Evolutionary conservation across 2,113 vertebrate species (phyloP).

Genomic region (Ophiodon elongatus): DNA sequence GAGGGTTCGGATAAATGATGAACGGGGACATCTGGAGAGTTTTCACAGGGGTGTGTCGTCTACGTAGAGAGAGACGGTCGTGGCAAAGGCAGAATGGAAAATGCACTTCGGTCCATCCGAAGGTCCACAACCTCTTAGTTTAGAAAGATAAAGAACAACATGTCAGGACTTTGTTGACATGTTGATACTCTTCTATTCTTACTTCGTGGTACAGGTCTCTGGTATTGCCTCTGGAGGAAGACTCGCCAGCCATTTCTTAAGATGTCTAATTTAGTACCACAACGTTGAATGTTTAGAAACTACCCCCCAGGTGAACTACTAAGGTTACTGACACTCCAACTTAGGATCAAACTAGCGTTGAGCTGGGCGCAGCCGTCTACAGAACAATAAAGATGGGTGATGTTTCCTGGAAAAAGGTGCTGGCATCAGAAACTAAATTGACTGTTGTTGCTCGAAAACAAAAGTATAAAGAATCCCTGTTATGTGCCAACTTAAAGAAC

Average conservation of each 20-base stretch:
- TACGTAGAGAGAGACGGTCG: slow-evolving; percentile 8
- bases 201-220: too few species aligned
- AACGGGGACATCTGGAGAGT: slow-evolving; percentile 59
- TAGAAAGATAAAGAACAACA: background rate
- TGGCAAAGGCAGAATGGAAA: background rate
- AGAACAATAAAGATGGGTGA: background rate
- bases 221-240: background rate
- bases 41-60: slow-evolving; percentile 38
- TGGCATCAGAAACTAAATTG: background rate
- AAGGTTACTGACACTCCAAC: background rate
- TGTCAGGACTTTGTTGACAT: background rate
- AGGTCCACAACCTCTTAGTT: background rate
- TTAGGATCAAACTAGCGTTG: background rate
- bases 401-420: background rate
- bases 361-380: background rate
- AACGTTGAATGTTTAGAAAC: background rate
- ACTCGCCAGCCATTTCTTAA: background rate
- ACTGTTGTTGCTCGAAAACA: background rate
- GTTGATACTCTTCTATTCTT: background rate
- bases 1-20: slow-evolving; percentile 48
- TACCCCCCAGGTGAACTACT: background rate
- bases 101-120: background rate
- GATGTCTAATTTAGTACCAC: background rate
- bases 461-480: background rate
- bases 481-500: background rate